Conservation (phyloP, 1,140 invertebrate species). For the Bicyclus anynana region DNA sequence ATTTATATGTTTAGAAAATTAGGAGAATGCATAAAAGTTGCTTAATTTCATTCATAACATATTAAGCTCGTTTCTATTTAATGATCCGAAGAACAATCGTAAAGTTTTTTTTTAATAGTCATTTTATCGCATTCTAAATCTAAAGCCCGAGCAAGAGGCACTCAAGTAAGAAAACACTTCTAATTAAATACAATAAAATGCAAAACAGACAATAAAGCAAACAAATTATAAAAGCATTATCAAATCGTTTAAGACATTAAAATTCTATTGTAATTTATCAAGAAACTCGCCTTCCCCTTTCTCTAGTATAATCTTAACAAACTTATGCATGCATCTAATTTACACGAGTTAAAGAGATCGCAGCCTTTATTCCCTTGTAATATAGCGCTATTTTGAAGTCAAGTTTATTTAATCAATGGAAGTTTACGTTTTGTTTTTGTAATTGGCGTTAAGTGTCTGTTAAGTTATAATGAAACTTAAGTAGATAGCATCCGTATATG, state of each 20-base stretch:
- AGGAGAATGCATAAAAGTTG: neutral
- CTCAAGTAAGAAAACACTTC: slow-evolving; percentile 46
- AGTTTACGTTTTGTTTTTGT: slow-evolving; percentile 33
- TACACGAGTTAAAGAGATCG: neutral
- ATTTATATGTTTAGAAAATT: neutral
- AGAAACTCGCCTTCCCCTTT: slow-evolving; percentile 63
- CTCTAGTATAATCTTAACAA: slow-evolving; percentile 40
- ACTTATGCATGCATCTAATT: slow-evolving; percentile 15
- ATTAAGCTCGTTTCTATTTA: neutral
- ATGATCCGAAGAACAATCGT: neutral
- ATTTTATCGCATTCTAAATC: neutral
- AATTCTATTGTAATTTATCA: slow-evolving; percentile 73
- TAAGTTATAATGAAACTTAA: slow-evolving; percentile 70
- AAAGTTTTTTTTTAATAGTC: neutral
- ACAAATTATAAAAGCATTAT: slow-evolving; percentile 74
- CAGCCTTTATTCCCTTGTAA: slow-evolving; percentile 21
- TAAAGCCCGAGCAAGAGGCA: slow-evolving; percentile 13
- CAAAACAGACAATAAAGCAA: slow-evolving; percentile 70
- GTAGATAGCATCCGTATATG: slow-evolving; percentile 60
- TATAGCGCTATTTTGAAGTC: slow-evolving; percentile 15
- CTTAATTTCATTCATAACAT: neutral
- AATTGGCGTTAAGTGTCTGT: slow-evolving; percentile 73
- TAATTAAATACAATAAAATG: slow-evolving; percentile 74
- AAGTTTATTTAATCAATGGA: neutral
- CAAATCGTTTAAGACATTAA: slow-evolving; percentile 63